Conservation (phyloP, 2,888 invertebrate species). For the Notodonta dromedarius region DNA sequence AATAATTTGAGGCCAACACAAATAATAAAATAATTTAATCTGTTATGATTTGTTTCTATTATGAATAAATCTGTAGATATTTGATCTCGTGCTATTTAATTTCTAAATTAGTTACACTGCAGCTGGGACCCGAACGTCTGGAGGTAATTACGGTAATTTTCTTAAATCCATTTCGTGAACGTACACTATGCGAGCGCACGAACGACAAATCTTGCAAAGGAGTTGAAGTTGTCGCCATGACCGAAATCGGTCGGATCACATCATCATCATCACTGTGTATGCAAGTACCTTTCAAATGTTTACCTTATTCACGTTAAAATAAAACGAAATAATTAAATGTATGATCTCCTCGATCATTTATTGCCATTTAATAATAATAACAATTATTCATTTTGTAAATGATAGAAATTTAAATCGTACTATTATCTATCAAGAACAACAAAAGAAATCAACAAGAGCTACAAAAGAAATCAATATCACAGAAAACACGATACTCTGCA, state of each 20-base stretch:
- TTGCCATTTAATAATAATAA: slow-evolving; percentile 31
- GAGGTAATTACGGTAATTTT: no score
- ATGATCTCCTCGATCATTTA: slow-evolving; percentile 41
- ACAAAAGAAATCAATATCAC: slow-evolving; percentile 26
- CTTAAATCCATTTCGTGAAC: no score
- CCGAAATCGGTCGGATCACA: no score
- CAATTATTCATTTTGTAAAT: slow-evolving; percentile 35
- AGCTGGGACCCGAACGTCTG: no score
- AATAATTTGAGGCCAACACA: slow-evolving; percentile 80
- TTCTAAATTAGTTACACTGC: no score
- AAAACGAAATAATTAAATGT: background rate
- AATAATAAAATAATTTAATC: slow-evolving; percentile 77
- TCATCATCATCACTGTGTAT: no score
- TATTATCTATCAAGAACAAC: background rate
- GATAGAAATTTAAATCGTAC: slow-evolving; percentile 12
- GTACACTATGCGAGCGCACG: no score
- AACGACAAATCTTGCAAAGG: no score
- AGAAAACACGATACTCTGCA: slow-evolving; percentile 26
- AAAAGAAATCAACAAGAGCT: slow-evolving; percentile 15
- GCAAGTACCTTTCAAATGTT: no score
- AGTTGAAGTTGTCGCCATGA: no score
- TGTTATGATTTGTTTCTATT: slow-evolving; percentile 55
- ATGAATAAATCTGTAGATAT: slow-evolving; percentile 11
- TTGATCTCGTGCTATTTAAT: background rate
- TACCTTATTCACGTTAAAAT: background rate